phyloP scores from a whole-genome alignment of 2,888 invertebrate genomes.

The Folsomia candida region DNA sequence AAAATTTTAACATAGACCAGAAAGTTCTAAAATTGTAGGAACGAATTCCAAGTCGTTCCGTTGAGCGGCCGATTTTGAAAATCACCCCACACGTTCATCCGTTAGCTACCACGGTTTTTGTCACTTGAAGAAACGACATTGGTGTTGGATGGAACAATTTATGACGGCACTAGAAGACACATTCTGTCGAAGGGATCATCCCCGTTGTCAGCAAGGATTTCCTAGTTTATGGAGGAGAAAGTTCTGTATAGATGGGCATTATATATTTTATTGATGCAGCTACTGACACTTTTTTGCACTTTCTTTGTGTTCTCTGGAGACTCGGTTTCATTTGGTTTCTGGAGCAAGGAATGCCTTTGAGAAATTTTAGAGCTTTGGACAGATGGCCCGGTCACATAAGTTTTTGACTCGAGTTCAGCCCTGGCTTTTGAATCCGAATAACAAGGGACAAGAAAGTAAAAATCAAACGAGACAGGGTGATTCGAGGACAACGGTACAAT shows the following conservation, averaged over 20 bases:
- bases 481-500: too few relatives aligned
- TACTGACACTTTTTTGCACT: constrained; percentile 16
- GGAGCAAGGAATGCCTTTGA: constrained; percentile 2
- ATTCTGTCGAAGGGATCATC: constrained; percentile 5
- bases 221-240: not conserved
- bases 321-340: constrained; percentile 2
- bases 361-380: constrained; percentile 11
- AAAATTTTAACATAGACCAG: not conserved
- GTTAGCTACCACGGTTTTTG: not conserved
- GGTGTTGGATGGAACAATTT: not conserved
- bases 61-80: not conserved
- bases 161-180: not conserved
- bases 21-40: too few relatives aligned
- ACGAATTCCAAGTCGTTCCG: too few relatives aligned
- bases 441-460: not conserved
- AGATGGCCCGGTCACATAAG: constrained; percentile 15
- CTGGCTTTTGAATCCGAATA: not conserved
- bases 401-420: not conserved
- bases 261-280: constrained; percentile 17
- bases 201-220: constrained; percentile 2
- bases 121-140: not conserved
- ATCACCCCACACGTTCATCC: too few relatives aligned
- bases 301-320: not conserved
- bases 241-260: not conserved
- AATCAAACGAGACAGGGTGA: not conserved